Conservation (phyloP, 2,888 invertebrate species). For the Pyrrhia umbra region DNA sequence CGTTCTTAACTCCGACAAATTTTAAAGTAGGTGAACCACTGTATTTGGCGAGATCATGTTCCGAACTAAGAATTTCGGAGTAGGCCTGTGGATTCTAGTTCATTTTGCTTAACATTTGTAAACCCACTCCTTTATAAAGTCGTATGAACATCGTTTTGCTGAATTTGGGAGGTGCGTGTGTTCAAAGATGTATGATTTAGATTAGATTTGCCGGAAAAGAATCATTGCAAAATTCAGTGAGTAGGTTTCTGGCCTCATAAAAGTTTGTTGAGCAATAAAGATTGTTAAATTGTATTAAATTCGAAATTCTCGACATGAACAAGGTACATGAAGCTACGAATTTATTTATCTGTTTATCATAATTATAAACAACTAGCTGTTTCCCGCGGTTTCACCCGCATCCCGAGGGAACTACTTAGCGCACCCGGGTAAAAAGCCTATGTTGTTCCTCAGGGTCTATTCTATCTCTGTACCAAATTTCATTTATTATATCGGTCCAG, state of each 20-base stretch:
- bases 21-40: slow-evolving; percentile 3
- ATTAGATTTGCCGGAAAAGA: slow-evolving; percentile 38
- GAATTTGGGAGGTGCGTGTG: slow-evolving; percentile 21
- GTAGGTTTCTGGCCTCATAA: background rate
- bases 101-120: slow-evolving; percentile 27
- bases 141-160: slow-evolving; percentile 36
- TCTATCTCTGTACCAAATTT: no score
- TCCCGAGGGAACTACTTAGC: no score
- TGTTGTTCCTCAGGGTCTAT: no score
- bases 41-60: slow-evolving; percentile 6
- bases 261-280: no score
- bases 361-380: no score
- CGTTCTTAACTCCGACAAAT: background rate
- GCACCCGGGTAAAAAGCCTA: no score
- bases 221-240: slow-evolving; percentile 20
- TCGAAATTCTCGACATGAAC: no score
- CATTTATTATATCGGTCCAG: no score
- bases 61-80: slow-evolving; percentile 8
- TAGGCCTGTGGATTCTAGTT: slow-evolving; percentile 24
- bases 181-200: slow-evolving; percentile 36
- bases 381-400: no score
- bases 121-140: slow-evolving; percentile 9
- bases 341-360: no score
- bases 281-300: no score
- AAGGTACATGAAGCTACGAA: no score